Evolutionary conservation across 2,888 invertebrate genomes (phyloP).

Genomic region (Lasioglossum zephyrum): DNA sequence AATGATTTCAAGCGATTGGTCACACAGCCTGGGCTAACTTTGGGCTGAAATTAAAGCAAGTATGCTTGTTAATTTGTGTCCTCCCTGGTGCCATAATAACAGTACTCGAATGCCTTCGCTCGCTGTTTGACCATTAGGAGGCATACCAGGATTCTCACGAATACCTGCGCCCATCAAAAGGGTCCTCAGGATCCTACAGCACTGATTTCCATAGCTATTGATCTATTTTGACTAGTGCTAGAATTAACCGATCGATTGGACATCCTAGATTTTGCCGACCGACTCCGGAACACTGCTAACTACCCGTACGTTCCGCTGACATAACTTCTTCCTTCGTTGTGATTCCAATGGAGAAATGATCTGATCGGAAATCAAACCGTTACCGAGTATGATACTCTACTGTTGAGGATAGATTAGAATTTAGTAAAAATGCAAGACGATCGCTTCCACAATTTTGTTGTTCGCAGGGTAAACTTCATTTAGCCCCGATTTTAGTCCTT

Average conservation of each 20-base stretch:
- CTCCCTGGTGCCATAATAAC: conserved; percentile 73
- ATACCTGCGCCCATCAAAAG: conserved; percentile 66
- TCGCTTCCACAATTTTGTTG: neutral
- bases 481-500: neutral
- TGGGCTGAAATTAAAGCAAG: conserved; percentile 76
- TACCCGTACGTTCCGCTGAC: conserved; percentile 14
- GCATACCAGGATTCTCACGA: conserved; percentile 55
- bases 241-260: conserved; percentile 64
- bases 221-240: conserved; percentile 58
- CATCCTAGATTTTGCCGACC: conserved; percentile 35
- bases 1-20: conserved; percentile 46
- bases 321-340: conserved; percentile 19
- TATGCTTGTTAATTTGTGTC: conserved; percentile 77
- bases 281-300: conserved; percentile 35
- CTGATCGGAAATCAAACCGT: neutral
- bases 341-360: neutral
- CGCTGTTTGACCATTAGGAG: conserved; percentile 80
- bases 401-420: neutral
- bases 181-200: conserved; percentile 64
- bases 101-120: conserved; percentile 73
- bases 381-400: neutral
- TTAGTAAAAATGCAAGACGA: neutral
- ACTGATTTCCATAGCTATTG: conserved; percentile 67
- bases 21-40: conserved; percentile 26
- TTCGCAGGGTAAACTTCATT: neutral